Evolutionary conservation across 2,113 vertebrate species (phyloP).

Genomic region (Prionailurus bengalensis): DNA sequence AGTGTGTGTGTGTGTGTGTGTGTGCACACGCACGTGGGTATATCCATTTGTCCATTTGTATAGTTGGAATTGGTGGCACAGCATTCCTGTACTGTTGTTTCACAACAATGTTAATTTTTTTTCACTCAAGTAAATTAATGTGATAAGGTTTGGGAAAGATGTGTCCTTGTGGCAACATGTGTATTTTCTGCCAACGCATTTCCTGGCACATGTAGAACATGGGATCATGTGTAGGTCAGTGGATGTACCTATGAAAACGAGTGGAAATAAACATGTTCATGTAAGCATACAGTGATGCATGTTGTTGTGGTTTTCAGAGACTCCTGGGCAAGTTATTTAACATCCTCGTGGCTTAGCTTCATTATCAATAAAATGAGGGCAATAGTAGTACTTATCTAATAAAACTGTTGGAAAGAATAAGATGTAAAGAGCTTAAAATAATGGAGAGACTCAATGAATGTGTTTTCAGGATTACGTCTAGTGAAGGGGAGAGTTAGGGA

Average conservation of each 20-base stretch:
- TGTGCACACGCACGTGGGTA: fast-evolving
- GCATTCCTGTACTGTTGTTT: neutral
- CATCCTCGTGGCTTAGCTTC: constrained; percentile 25
- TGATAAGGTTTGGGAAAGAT: neutral
- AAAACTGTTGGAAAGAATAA: neutral
- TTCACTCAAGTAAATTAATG: neutral
- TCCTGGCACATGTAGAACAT: neutral
- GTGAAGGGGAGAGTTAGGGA: fast-evolving
- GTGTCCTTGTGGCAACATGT: neutral
- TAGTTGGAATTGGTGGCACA: neutral
- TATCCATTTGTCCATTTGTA: neutral
- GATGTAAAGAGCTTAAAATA: neutral
- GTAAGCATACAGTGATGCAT: neutral
- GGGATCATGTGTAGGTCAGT: neutral
- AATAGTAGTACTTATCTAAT: neutral
- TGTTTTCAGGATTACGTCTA: neutral
- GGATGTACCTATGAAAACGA: neutral
- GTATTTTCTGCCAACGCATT: neutral
- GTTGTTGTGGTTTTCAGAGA: neutral
- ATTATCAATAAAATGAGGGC: neutral
- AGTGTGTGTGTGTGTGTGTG: too few relatives aligned
- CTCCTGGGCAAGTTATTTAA: neutral
- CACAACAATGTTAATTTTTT: neutral
- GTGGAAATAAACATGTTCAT: neutral
- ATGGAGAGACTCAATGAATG: neutral